Base-by-base conservation (phyloP, 1,140 invertebrate genomes). In the Habropoda laboriosa region DNA sequence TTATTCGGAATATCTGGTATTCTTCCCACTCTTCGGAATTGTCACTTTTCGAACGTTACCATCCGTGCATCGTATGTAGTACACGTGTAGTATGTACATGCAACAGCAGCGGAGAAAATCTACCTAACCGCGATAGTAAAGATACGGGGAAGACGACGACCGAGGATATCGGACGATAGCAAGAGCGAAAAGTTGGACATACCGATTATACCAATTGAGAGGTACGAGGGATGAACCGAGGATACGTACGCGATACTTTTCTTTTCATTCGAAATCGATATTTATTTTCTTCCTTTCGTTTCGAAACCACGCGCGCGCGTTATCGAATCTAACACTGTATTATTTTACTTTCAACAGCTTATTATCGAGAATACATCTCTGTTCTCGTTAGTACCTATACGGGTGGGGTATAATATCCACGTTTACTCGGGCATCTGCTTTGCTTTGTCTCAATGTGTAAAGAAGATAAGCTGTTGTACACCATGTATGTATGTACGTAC, bases 331-430 rank as follows among this genome's bases (percentile, higher is more conserved):
- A 45, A 63, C n/a, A n/a, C 30, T 40, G 24, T 42, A 61, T 30
- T 64, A 35, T 64, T 79, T 79, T 47, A 55, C 42, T 57, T 40
- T 40, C 47, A 49, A 78, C 60, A 60, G 68, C 68, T 7, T 51
- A 73, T 74, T 78, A 70, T 78, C 75, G 35, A 60, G 21, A 57
- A 57, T 66, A 58, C 12, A n/a, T n/a, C n/a, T 70, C 58, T 32
- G 42, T 27, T 30, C 24, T 49, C 16, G 55, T 61, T 57, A 45
- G 3, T 40, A 72, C 18, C 35, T n/a, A n/a, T n/a, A 30, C 30
- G 13, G n/a, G 21, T 35, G 45, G 27, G 45, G 45, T 66, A 55
- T n/a, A n/a, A n/a, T n/a, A 75, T 67, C 49, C 30, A 21, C 16
- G 8, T 66, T 60, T 66, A 49, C 18, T 66, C 57, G 49, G n/a